Conservation (phyloP, 2,888 invertebrate genomes). For the Limnephilus lunatus region DNA sequence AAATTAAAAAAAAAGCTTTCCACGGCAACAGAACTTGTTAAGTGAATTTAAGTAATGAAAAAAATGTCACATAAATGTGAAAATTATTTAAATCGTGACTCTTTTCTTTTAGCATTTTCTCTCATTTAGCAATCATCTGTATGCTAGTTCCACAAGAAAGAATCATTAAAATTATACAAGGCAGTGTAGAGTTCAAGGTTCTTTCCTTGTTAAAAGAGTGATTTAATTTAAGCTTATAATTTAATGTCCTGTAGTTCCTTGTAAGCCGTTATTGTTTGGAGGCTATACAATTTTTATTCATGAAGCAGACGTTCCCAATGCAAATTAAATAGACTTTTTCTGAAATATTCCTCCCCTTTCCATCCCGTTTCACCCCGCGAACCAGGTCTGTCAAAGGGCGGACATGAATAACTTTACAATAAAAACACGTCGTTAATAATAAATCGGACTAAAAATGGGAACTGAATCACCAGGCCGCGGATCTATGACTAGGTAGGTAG, state of each 20-base stretch:
- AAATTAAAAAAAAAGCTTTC: background rate
- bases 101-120: background rate
- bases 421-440: slow-evolving; percentile 3
- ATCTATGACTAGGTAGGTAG: background rate
- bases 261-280: background rate
- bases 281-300: background rate
- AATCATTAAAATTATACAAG: background rate
- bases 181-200: background rate
- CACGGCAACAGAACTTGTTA: background rate
- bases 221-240: background rate
- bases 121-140: background rate
- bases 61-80: background rate
- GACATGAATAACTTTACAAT: background rate
- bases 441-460: slow-evolving; percentile 14
- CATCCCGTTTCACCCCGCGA: too few relatives aligned
- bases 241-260: slow-evolving; percentile 2
- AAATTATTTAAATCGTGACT: background rate
- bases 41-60: background rate
- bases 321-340: background rate
- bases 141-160: background rate
- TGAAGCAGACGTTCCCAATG: background rate
- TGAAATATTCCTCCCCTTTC: background rate
- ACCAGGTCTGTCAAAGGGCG: background rate
- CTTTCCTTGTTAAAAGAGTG: background rate
- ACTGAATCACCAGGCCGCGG: background rate